Base-by-base conservation (phyloP, 2,113 vertebrate species). In the Xyliphius kryptos region DNA sequence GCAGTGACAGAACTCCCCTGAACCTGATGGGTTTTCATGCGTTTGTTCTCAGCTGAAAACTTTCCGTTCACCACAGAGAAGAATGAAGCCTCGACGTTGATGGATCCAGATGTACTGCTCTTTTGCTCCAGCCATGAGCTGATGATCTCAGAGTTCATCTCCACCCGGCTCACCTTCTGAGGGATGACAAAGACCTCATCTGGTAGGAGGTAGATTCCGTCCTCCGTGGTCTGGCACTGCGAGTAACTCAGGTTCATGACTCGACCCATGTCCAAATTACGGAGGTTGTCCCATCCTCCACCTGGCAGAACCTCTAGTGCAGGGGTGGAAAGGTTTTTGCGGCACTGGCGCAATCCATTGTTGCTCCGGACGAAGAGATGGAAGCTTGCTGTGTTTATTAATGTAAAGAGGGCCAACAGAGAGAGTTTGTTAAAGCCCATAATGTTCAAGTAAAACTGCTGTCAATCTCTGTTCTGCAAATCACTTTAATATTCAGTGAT, bases 231-330 rank as follows among this genome's bases (percentile, higher is more conserved):
- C 80, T 83, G 90, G 66, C 94, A 97, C 66, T 82, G 79, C 0
- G 62, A 81, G 71, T 91, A 97, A 61, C 79, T 87, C 63, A 91
- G 55, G 54, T 79, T 85, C 83, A 95, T 86, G 56, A 97, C 94
- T 56, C 85, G 85, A 1, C 91, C 90, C 88, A 89, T 87, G 56
- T 97, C 95, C 63, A 90, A 1, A 64, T 97, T 96, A 1, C 90
- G 81, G 32, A 97, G 87, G 44, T 97, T 97, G 69, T 97, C 94
- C 94, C 93, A 97, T 22, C 94, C 94, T 0, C 93, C 91, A 0
- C 95, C 94, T 0, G 93, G 95, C 26, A 97, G 80, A 51, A 92
- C 93, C 72, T 92, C 92, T 67, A 97, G 75, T 0, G 85, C 79
- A 0, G 88, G 75, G 16, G 87, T 52, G 2, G 84, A 82, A 55